Base-by-base conservation (phyloP, 2,797 vertebrate genomes). In the Tangara arthus region DNA sequence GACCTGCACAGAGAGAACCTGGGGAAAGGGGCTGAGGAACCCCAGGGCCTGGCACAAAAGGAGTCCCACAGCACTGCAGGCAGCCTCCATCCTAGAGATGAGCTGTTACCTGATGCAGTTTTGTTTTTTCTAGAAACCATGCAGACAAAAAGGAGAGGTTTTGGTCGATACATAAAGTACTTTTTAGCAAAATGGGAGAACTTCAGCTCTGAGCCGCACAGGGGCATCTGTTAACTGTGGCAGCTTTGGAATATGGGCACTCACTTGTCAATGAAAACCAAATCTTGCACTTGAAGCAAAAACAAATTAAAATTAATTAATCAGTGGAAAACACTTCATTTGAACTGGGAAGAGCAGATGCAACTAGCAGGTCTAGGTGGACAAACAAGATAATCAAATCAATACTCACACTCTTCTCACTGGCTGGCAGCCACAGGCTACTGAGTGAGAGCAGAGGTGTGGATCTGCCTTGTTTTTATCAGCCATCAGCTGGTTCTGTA, bases 221-320 rank as follows among this genome's bases (percentile, higher is more conserved):
- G 61, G 24, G 59, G 52, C 64, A 76, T 35, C 44, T 22, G 73
- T 70, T 92, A 85, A 77, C 72, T 42, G 56, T 32, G 68, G 27
- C 1, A 0, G 68, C 52, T 90, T 56, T 47, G 9, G 47, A 85
- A 87, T 87, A 91, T 32, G 80, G 76, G 56, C 82, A 70, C 46
- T 87, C 4, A 1, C 77, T 81, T 89, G 82, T 93, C 95, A 95
- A 92, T 95, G 95, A 94, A 90, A 94, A 91, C 2, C 79, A 94
- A 96, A 96, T 94, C 82, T 93, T 90, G 49, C 81, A 46, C 84
- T 96, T 87, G 71, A 96, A 96, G 77, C 3, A 26, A 96, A 97
- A 97, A 97, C 94, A 97, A 96, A 97, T 95, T 97, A 95, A 94
- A 97, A 96, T 90, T 94, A 96, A 96, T 96, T 89, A 93, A 96